These are phyloP conservation scores for Ceyx cyanopectus DNA, from an alignment of 2,113 vertebrate genomes.

Conservation along the genomic window DNA sequence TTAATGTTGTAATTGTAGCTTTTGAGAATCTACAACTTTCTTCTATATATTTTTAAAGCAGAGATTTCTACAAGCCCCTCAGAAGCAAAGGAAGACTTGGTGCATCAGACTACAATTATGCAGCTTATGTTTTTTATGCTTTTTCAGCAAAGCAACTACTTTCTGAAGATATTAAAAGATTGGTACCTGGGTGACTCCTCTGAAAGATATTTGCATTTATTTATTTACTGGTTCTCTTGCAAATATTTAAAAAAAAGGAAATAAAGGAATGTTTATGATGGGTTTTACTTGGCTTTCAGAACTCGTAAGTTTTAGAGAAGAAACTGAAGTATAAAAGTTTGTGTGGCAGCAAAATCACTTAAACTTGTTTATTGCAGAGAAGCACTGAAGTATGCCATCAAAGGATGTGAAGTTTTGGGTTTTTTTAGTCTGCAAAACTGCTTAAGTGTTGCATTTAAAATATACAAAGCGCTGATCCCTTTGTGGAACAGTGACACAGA, in stretches of 20 bases:
- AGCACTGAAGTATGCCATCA: conserved; percentile 2
- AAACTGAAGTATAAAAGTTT: neutral
- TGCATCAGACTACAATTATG: rapidly evolving
- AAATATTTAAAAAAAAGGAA: neutral
- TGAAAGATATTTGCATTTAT: neutral
- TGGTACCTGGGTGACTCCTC: neutral
- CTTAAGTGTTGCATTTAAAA: conserved; percentile 26
- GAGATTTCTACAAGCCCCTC: neutral
- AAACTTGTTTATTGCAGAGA: neutral
- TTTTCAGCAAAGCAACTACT: neutral
- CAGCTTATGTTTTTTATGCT: neutral
- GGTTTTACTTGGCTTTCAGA: neutral
- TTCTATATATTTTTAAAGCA: neutral
- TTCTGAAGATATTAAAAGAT: neutral
- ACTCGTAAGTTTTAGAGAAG: neutral
- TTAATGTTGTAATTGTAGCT: neutral
- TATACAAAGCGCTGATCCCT: conserved; percentile 16
- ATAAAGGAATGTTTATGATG: neutral
- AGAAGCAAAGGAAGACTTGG: neutral
- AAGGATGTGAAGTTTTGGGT: neutral
- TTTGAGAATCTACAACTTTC: neutral
- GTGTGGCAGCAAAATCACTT: neutral
- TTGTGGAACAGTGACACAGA: conserved; percentile 15
- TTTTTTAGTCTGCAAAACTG: conserved; percentile 30
- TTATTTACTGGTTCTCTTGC: neutral